phyloP scores from a whole-genome alignment of 2,888 invertebrate species.

The Drosophila rellima region DNA sequence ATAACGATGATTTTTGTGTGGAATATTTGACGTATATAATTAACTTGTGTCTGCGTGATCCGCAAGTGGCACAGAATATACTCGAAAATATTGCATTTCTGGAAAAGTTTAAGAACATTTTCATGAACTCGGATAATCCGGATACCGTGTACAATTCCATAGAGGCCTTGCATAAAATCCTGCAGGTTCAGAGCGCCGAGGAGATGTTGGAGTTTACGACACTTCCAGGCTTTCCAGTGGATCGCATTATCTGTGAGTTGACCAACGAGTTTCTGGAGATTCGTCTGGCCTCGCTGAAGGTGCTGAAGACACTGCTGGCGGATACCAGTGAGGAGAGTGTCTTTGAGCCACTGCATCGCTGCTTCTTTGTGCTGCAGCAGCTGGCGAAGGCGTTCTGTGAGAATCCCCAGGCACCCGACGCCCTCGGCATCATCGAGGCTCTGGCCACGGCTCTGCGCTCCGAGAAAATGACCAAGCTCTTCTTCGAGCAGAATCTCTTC shows the following conservation, averaged over 20 bases:
- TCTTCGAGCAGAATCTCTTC: slow-evolving; percentile 81
- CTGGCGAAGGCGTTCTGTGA: slow-evolving; percentile 70
- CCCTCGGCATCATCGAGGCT: slow-evolving; percentile 70
- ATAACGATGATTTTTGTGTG: slow-evolving; percentile 75
- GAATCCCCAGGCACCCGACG: slow-evolving; percentile 51
- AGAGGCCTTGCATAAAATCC: slow-evolving; percentile 72
- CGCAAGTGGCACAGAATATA: slow-evolving; percentile 64
- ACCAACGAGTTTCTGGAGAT: slow-evolving; percentile 74
- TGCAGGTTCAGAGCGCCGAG: slow-evolving; percentile 61
- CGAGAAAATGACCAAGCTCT: slow-evolving; percentile 74
- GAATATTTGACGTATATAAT: slow-evolving; percentile 78
- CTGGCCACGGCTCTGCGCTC: slow-evolving; percentile 75
- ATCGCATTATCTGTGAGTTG: slow-evolving; percentile 79
- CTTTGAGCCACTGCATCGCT: slow-evolving; percentile 58
- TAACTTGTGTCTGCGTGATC: slow-evolving; percentile 77
- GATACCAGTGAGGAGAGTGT: slow-evolving; percentile 63
- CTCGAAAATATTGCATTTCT: slow-evolving; percentile 59
- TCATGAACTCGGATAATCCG: slow-evolving; percentile 69
- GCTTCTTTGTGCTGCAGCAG: slow-evolving; percentile 69
- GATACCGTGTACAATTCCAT: slow-evolving; percentile 75
- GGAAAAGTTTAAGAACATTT: slow-evolving; percentile 66
- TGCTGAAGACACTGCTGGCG: slow-evolving; percentile 67
- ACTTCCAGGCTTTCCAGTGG: slow-evolving; percentile 66
- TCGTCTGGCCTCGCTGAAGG: slow-evolving; percentile 68
- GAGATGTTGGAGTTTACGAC: slow-evolving; percentile 61